These are phyloP conservation scores for Nematopogon swammerdamellus DNA, from an alignment of 2,888 invertebrate species.

Conservation along the genomic window DNA sequence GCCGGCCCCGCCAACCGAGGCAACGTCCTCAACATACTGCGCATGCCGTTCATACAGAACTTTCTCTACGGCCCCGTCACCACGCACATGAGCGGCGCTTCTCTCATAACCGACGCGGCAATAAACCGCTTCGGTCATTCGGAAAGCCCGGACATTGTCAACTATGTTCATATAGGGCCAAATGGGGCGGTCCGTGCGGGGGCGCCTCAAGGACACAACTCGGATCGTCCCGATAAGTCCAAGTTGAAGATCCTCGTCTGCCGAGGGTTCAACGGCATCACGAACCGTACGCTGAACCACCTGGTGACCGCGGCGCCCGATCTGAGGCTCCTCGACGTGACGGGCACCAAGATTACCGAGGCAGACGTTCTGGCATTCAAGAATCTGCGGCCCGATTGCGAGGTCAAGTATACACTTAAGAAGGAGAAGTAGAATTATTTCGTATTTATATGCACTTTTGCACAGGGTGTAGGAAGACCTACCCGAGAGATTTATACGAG, in stretches of 20 bases:
- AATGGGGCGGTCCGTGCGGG: constrained; percentile 12
- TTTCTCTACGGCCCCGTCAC: background rate
- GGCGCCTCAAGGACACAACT: constrained; percentile 5
- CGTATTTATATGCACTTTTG: too few relatives aligned
- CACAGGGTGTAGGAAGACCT: too few relatives aligned
- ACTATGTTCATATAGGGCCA: constrained; percentile 27
- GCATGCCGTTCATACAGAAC: constrained; percentile 2
- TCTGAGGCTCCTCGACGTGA: constrained; percentile 61
- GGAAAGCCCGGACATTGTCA: constrained; percentile 22
- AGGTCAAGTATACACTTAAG: constrained; percentile 22
- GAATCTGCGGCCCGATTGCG: constrained; percentile 55
- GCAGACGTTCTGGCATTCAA: constrained; percentile 61
- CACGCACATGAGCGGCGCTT: constrained; percentile 15
- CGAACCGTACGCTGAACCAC: constrained; percentile 60
- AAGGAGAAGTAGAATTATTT: too few relatives aligned
- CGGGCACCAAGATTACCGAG: constrained; percentile 61
- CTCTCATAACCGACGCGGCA: constrained; percentile 30
- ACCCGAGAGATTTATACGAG: too few relatives aligned
- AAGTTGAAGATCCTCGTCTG: constrained; percentile 46
- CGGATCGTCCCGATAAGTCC: constrained; percentile 32
- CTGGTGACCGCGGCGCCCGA: constrained; percentile 58
- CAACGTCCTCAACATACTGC: background rate
- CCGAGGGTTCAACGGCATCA: constrained; percentile 60
- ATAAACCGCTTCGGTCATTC: constrained; percentile 32
- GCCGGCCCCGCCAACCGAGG: background rate